Evolutionary conservation across 2,888 invertebrate genomes (phyloP).

Genomic region (Chalcis sispes): DNA sequence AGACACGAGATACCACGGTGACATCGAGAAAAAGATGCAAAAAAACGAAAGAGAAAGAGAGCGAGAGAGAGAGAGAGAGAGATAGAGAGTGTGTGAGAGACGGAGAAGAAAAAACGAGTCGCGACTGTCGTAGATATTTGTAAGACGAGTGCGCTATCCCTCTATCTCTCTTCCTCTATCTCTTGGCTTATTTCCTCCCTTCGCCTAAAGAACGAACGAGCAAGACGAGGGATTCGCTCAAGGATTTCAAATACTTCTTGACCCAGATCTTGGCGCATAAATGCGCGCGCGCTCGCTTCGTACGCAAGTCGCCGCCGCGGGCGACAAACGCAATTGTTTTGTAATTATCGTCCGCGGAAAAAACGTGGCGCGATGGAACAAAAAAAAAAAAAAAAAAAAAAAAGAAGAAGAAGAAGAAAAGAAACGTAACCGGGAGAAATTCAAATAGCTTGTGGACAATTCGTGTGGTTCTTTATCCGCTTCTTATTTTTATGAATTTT

Average conservation of each 20-base stretch:
- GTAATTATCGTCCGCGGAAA: constrained; percentile 45
- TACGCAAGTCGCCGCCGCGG: background rate
- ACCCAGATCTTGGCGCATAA: constrained; percentile 72
- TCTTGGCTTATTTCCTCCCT: background rate
- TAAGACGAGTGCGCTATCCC: background rate
- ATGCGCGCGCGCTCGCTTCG: constrained; percentile 20
- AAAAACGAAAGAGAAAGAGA: background rate
- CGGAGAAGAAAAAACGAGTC: constrained; percentile 6
- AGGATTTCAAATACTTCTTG: constrained; percentile 73
- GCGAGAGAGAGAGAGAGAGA: too few species aligned
- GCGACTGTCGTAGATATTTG: background rate
- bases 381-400: background rate
- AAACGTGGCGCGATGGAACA: background rate
- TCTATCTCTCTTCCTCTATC: background rate
- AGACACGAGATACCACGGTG: too few species aligned
- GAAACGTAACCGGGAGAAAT: background rate
- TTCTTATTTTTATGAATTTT: too few species aligned
- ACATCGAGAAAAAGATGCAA: too few species aligned
- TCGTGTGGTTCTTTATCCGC: background rate
- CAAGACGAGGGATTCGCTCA: constrained; percentile 60
- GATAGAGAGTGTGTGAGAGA: background rate
- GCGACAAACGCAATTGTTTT: constrained; percentile 54
- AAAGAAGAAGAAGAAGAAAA: background rate
- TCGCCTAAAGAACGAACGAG: constrained; percentile 15
- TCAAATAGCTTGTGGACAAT: too few species aligned